Base-by-base conservation (phyloP, 2,113 vertebrate genomes). In the Malurus elegans region DNA sequence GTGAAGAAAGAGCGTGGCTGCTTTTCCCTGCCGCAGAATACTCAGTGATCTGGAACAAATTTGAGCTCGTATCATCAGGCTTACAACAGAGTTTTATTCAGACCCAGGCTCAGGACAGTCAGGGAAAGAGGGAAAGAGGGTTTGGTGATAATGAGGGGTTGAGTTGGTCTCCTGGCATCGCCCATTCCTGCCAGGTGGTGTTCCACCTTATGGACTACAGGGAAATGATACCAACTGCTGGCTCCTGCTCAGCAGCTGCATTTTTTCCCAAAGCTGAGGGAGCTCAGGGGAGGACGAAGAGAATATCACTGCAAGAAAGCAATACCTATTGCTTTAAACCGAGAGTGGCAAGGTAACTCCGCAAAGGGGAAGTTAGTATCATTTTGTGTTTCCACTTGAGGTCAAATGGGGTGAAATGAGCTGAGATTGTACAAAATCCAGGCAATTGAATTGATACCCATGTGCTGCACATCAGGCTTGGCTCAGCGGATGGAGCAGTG, bases 1-100 rank as follows among this genome's bases (percentile, higher is more conserved):
- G 92, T 45, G 83, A 86, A 93, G 57, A 61, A 50, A 45, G 53
- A 83, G 36, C 1, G 2, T 86, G 75, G 56, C 48, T 90, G 7
- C 48, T 91, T 93, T 91, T 60, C 47, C 45, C 53, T 67, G 80
- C 88, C 88, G 71, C 82, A 48, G 85, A 86, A 75, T 60, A 78
- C 57, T 23, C 88, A 61, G 76, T 61, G 64, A 62, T 80, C 75
- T 90, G 94, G 72, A 87, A 93, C 82, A 92, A 93, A 96, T 88
- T 19, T 50, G 67, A 79, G 67, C 60, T 86, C 18, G 0, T 58
- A 21, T 64, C 3, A 0, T 67, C 36, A 34, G 79, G 60, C 72
- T 90, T 66, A 71, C 62, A 66, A 32, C 16, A 78, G 62, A 18
- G 3, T 40, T 64, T 24, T 44, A 57, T 88, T 83, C 62, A 71